Conservation (phyloP, 2,888 invertebrate genomes). For the Sisyra nigra region DNA sequence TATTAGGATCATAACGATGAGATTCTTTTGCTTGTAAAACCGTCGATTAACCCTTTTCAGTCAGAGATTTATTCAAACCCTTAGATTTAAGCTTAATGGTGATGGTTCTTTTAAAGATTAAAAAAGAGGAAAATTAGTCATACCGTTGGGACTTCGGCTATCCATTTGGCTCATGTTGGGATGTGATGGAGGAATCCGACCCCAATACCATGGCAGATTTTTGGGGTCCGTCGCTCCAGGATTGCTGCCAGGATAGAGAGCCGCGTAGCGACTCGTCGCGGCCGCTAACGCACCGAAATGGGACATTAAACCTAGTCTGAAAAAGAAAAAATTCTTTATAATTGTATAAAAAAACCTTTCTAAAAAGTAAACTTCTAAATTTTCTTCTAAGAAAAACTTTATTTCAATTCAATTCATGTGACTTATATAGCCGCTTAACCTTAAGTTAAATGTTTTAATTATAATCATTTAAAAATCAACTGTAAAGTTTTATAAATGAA, state of each 20-base stretch:
- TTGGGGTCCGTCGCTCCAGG: slow-evolving; percentile 29
- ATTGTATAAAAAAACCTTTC: too few relatives aligned
- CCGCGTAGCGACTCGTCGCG: slow-evolving; percentile 40
- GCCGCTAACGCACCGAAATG: slow-evolving; percentile 66
- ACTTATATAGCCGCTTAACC: too few relatives aligned
- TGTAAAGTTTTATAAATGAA: too few relatives aligned
- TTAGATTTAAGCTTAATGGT: too few relatives aligned
- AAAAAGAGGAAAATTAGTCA: slow-evolving; percentile 18
- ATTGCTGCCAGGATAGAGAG: slow-evolving; percentile 38
- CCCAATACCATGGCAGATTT: slow-evolving; percentile 48
- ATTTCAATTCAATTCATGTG: too few relatives aligned
- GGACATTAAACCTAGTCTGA: slow-evolving; percentile 65
- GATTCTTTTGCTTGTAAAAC: slow-evolving; percentile 1
- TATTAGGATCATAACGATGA: neutral
- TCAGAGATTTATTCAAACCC: too few relatives aligned
- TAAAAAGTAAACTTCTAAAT: too few relatives aligned
- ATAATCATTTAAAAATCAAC: too few relatives aligned
- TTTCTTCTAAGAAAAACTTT: too few relatives aligned
- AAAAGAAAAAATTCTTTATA: slow-evolving; percentile 10
- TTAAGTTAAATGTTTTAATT: too few relatives aligned
- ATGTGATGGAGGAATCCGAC: slow-evolving; percentile 33
- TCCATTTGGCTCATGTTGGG: slow-evolving; percentile 21
- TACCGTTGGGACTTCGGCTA: slow-evolving; percentile 52
- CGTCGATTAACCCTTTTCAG: slow-evolving; percentile 5
- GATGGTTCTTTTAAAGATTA: neutral